These are phyloP conservation scores for Pissodes strobi DNA, from an alignment of 1,140 invertebrate genomes.

Conservation along the genomic window DNA sequence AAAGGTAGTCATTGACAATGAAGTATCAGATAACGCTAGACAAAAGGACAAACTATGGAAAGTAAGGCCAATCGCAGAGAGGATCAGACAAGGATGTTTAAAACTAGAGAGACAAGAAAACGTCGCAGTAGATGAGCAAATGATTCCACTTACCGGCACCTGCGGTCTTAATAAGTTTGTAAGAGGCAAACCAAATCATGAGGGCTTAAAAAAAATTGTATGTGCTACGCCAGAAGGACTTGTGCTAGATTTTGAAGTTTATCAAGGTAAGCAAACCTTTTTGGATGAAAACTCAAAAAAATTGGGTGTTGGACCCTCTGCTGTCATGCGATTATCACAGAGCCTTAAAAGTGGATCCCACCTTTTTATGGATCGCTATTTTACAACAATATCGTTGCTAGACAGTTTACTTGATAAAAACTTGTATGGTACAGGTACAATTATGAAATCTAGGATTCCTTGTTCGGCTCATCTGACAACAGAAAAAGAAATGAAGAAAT, in stretches of 20 bases:
- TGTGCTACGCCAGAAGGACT: constrained; percentile 37
- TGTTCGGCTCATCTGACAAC: constrained; percentile 16
- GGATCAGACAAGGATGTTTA: constrained; percentile 20
- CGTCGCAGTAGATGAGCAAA: no score
- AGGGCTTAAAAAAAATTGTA: constrained; percentile 46
- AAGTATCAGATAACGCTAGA: no score
- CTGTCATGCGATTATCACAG: constrained; percentile 22
- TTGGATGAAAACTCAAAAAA: constrained; percentile 2
- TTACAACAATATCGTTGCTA: no score
- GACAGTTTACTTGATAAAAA: constrained; percentile 15
- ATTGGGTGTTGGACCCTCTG: constrained; percentile 22
- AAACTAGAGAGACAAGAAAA: constrained; percentile 4
- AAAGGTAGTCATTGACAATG: no score
- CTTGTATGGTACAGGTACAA: constrained; percentile 5
- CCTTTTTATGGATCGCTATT: constrained; percentile 23
- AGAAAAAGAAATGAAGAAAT: constrained; percentile 16
- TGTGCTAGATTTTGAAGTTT: no score
- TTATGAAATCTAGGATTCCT: constrained; percentile 11
- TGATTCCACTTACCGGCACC: constrained; percentile 20
- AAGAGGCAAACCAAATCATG: constrained; percentile 34
- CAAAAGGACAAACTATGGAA: constrained; percentile 14
- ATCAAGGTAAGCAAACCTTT: constrained; percentile 18
- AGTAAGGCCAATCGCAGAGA: constrained; percentile 10
- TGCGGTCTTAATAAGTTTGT: constrained; percentile 22
- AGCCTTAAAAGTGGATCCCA: constrained; percentile 14